Percentiles rank a stretch among this genome's conserved stretches.
Evolutionary conservation across 2,797 vertebrate species (phyloP).

Genomic region (Enteromius thamalakanensis): DNA sequence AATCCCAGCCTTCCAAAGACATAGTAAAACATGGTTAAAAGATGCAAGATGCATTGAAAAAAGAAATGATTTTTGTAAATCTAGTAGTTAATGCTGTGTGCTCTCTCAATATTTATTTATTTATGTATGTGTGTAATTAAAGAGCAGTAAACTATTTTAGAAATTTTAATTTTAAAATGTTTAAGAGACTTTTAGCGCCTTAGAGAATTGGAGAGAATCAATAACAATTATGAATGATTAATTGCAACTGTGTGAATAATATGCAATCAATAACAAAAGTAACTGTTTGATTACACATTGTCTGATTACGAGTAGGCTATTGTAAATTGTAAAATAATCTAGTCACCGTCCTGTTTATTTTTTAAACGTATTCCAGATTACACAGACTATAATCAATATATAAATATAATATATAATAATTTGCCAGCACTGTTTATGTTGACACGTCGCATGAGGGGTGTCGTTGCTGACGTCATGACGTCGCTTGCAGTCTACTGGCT

Average conservation of each 20-base stretch:
- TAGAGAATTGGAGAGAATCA: background rate
- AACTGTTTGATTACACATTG: no score
- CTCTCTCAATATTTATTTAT: no score
- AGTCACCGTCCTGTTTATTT: background rate
- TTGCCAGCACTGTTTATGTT: background rate
- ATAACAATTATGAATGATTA: background rate
- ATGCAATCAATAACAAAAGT: background rate
- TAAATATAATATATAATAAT: no score
- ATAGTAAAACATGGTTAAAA: no score
- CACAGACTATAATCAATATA: background rate
- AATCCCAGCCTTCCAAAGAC: no score
- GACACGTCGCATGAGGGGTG: background rate
- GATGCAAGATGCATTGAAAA: no score
- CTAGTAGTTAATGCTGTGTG: no score
- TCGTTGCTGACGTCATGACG: constrained; percentile 44
- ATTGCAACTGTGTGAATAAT: background rate
- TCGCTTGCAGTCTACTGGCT: constrained; percentile 63
- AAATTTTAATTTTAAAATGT: background rate
- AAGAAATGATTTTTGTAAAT: no score
- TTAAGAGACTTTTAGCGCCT: no score
- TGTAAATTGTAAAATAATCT: no score
- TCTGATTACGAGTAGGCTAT: background rate
- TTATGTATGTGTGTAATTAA: no score
- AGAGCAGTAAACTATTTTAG: background rate
- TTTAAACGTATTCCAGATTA: background rate